A percentile compares a stretch with the other conserved stretches of the same genome.
phyloP scores from a whole-genome alignment of 1,140 invertebrate species.

The Euura lappo region DNA sequence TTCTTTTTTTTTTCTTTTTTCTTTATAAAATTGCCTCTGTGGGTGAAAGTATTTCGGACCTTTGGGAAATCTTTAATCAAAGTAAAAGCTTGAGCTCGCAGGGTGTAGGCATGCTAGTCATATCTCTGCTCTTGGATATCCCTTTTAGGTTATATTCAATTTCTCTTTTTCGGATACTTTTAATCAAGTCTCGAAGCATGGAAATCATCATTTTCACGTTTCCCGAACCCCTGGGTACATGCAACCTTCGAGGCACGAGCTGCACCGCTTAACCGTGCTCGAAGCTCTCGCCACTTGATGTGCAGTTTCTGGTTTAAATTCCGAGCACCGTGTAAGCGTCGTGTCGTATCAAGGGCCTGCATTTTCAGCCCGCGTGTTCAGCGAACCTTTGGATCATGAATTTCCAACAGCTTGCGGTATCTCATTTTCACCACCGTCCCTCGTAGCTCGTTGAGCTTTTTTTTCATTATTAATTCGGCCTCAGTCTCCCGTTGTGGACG shows the following conservation, averaged over 20 bases:
- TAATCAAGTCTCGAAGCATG: too few species aligned
- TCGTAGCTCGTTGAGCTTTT: not conserved
- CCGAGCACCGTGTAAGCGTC: not conserved
- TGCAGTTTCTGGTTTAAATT: slow-evolving; percentile 4
- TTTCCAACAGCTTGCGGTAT: not conserved
- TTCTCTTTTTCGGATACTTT: too few species aligned
- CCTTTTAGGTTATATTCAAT: too few species aligned
- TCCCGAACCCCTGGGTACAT: too few species aligned
- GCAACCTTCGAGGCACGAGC: too few species aligned
- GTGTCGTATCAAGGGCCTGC: not conserved
- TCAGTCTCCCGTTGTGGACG: not conserved
- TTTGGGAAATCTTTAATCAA: slow-evolving; percentile 7
- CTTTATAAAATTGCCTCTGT: not conserved
- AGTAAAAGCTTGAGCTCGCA: not conserved
- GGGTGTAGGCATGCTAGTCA: too few species aligned
- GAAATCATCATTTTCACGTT: too few species aligned
- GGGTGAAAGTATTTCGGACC: not conserved
- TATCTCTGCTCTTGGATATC: too few species aligned
- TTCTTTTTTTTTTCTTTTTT: too few species aligned
- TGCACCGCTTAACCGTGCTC: too few species aligned
- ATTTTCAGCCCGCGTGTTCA: not conserved
- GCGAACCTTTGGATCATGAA: not conserved
- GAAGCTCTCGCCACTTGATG: not conserved
- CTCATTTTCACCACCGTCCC: not conserved
- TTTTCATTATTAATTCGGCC: not conserved